phyloP scores from a whole-genome alignment of 1,140 invertebrate genomes.

The Muscidifurax raptorellus region DNA sequence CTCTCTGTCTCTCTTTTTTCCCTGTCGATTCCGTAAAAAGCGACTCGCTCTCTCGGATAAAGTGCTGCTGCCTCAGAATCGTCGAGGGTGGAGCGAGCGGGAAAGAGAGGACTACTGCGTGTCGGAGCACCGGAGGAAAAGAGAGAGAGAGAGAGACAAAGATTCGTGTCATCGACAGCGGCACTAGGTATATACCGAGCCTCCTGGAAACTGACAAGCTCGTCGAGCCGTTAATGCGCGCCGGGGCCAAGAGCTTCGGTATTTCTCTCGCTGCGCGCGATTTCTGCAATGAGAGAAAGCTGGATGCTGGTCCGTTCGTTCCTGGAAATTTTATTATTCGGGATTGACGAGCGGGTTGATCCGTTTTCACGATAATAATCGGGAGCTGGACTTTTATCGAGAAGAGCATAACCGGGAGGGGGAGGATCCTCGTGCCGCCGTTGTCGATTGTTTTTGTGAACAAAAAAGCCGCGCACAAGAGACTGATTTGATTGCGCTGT shows the following conservation, averaged over 20 bases:
- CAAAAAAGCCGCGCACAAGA: too few species aligned
- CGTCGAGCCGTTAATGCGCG: conserved; percentile 53
- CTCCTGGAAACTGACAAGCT: conserved; percentile 60
- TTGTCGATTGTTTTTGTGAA: background rate
- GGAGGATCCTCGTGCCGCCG: too few species aligned
- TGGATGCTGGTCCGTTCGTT: background rate
- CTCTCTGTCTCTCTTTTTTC: background rate
- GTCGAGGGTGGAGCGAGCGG: conserved; percentile 33
- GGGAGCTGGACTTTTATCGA: background rate
- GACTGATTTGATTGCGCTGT: too few species aligned
- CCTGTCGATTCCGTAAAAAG: conserved; percentile 31
- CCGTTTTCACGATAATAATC: background rate
- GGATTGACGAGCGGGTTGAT: background rate
- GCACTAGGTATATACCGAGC: conserved; percentile 47
- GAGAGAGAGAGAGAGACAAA: conserved; percentile 62
- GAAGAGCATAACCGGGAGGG: background rate
- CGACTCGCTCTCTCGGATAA: conserved; percentile 2
- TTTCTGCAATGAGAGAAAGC: background rate
- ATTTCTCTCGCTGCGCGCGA: background rate
- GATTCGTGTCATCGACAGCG: conserved; percentile 71
- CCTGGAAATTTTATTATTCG: background rate
- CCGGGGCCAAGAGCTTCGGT: conserved; percentile 49
- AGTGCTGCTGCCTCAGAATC: background rate
- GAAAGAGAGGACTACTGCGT: conserved; percentile 33
- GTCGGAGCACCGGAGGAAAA: conserved; percentile 39